These are phyloP conservation scores for Pedetes capensis DNA, from an alignment of 2,113 vertebrate genomes.

Conservation along the genomic window DNA sequence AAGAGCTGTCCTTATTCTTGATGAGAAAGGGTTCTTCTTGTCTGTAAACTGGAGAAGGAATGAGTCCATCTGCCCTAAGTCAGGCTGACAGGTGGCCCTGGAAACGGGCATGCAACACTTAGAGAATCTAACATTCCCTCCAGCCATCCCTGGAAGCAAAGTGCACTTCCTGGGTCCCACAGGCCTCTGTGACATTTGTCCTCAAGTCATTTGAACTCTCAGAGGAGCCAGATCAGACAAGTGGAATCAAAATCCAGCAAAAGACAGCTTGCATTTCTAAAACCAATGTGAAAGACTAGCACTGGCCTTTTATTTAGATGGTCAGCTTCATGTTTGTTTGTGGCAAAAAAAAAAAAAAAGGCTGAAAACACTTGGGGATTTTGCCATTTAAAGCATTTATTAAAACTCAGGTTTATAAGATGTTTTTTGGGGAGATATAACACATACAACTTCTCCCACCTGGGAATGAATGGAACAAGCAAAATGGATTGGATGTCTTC, in stretches of 20 bases:
- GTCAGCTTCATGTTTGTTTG: not conserved
- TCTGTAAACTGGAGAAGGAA: not conserved
- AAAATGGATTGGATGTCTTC: not conserved
- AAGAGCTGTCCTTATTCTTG: not conserved
- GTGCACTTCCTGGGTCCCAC: accelerated
- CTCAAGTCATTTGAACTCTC: not conserved
- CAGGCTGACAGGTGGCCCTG: not conserved
- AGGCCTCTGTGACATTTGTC: not conserved
- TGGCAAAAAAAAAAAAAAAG: not conserved
- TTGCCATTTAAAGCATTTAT: not conserved
- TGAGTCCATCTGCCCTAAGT: not conserved
- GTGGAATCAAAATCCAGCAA: not conserved
- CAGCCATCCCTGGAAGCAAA: not conserved
- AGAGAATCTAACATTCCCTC: not conserved
- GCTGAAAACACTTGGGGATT: not conserved
- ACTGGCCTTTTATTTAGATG: not conserved
- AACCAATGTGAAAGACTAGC: not conserved
- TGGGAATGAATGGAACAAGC: not conserved
- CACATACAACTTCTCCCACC: not conserved
- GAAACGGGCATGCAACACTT: not conserved
- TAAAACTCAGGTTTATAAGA: not conserved
- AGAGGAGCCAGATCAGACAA: not conserved
- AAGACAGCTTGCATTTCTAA: not conserved
- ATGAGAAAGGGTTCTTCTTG: not conserved
- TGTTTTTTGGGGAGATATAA: not conserved